Base-by-base conservation (phyloP, 92 coral and sea anemone species). In the Epizoanthus rinbou region DNA sequence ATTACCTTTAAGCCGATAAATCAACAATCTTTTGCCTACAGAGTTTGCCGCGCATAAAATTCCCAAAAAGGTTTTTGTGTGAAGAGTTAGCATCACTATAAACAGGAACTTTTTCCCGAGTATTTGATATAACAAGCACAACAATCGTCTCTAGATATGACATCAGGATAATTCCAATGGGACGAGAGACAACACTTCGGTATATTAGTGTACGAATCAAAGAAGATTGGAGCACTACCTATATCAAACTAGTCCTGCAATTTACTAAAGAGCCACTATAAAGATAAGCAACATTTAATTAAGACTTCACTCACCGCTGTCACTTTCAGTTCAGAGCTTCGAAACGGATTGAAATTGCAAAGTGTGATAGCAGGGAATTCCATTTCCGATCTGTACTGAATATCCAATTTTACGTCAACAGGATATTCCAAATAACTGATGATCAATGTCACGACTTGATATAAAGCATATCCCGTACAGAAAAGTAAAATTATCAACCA, bases 351-450 rank as follows among this genome's bases (percentile, higher is more conserved):
- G 71, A 82, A 56, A 19, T 87, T 87, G 83, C 90, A 87, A 3
- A 87, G 52, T 1, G 90, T 82, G 33, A 87, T 85, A 19, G 90
- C 90, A 7, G 90, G 90, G 68, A 87, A 87, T 8, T 37, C 43
- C 10, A 87, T 47, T 5, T 43, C 45, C 21, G 53, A 19, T 7
- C 37, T 15, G 17, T 22, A 21, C 22, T 18, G 28, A 76, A 85
- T 60, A n/a, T 63, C 80, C 9, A 81, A 25, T 5, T 72, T 74
- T 0, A 87, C 65, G 17, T 74, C 80, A 0, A 87, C 79, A 6
- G 86, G 90, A 37, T 73, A 67, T 9, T 72, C 53, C 22, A 64
- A 28, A 58, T 82, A 87, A 64, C 15, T 25, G 8, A 16, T 3
- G 3, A 66, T 54, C 24, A 82, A 41, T 4, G 22, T 18, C 7